Evolutionary conservation across 2,888 invertebrate genomes (phyloP), one percentile per base, ranked within the genome.

Genomic region (Sclerodermus sp.): DNA sequence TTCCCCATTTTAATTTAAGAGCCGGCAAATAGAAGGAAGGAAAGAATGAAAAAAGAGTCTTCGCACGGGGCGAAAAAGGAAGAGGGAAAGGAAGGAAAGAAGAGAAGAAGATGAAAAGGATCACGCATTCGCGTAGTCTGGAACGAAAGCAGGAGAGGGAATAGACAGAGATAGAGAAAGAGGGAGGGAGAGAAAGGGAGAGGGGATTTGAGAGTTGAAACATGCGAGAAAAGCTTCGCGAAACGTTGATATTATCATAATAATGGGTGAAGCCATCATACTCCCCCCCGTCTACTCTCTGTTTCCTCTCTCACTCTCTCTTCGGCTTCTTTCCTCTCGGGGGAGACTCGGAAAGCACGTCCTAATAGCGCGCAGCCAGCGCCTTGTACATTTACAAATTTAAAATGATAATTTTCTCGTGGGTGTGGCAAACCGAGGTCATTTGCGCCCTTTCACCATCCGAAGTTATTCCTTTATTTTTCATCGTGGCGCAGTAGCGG

Each of bases 371-470:
- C 51, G 48, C 55, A 51, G 58, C 62, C 55, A 51, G 58, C 62
- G 60, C 55, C 62, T 60, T 67, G 62, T 67, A 68, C 68, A 69
- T 70, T 70, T 69, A 64, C 66, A 70, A 71, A 70, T 69, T 70
- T 66, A 67, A 69, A 69, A 71, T 69, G 68, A 71, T 71, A 69
- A 70, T 68, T 70, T 61, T 55, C 49, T 47, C 55, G 58, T 57
- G 64, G 65, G 61, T 61, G 64, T 61, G 65, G 66, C 61, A 47
- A 61, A 56, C 61, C 56, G 58, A 58, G 63, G 60, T 66, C 65
- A 62, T 71, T 70, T 68, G 62, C 66, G 59, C 61, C 60, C 62
- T 64, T 62, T 60, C 55, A 55, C 17, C 47, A 45, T 47, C 31
- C 46, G 29, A 16, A 40, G 30, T n/a, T 37, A 29, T 41, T 59